A percentile compares a stretch with the other conserved stretches of the same genome.
Conservation (phyloP, 2,113 vertebrate genomes). For the Percina caprodes region DNA sequence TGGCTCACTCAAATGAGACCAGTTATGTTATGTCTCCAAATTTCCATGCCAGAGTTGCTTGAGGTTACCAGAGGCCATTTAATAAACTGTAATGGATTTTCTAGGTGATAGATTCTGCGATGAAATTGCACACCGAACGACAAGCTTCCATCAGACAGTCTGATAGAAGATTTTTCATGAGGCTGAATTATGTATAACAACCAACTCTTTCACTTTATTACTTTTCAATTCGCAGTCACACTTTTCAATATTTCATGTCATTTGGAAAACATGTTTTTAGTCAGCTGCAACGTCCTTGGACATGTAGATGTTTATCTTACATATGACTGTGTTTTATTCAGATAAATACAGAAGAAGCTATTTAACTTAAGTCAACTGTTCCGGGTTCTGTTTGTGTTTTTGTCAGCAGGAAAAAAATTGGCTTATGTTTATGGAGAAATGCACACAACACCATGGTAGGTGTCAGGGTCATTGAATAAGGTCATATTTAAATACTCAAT, state of each 20-base stretch:
- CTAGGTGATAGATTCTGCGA: slow-evolving; percentile 42
- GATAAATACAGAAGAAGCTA: background rate
- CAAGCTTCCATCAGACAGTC: background rate
- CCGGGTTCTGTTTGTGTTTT: background rate
- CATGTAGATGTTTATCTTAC: background rate
- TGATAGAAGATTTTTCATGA: slow-evolving; percentile 34
- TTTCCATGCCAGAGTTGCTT: slow-evolving; percentile 69
- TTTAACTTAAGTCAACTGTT: background rate
- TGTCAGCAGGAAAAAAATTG: background rate
- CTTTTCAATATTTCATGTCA: slow-evolving; percentile 11
- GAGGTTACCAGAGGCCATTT: slow-evolving; percentile 76
- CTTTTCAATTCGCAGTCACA: slow-evolving; percentile 3
- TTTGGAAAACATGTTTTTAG: slow-evolving; percentile 2
- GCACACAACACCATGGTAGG: background rate
- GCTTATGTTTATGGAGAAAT: background rate
- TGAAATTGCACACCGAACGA: slow-evolving; percentile 22
- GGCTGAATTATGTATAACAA: slow-evolving; percentile 2
- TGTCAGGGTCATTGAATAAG: background rate
- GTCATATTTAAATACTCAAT: background rate
- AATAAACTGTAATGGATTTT: slow-evolving; percentile 70
- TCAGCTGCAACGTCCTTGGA: background rate
- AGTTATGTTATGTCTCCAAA: slow-evolving; percentile 77
- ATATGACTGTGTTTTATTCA: background rate
- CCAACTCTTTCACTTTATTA: background rate
- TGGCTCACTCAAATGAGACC: slow-evolving; percentile 64